Evolutionary conservation across 2,888 invertebrate species (phyloP).

Genomic region (Aproaerema taeniolella): DNA sequence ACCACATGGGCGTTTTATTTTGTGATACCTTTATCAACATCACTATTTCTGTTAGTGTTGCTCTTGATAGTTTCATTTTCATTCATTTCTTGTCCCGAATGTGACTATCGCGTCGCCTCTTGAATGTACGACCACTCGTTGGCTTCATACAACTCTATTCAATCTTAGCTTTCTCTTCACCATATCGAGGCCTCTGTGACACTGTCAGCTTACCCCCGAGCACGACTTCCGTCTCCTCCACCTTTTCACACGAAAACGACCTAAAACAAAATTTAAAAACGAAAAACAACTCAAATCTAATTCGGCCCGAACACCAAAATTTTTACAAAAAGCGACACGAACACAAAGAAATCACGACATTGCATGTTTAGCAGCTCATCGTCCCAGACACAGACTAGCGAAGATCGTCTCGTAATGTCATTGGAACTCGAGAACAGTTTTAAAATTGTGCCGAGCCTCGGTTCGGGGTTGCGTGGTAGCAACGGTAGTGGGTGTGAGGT

Average conservation of each 20-base stretch:
- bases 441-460: slow-evolving; percentile 44
- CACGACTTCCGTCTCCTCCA: slow-evolving; percentile 47
- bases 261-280: slow-evolving; percentile 32
- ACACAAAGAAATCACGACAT: slow-evolving; percentile 69
- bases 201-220: slow-evolving; percentile 65
- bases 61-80: slow-evolving; percentile 75
- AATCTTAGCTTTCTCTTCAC: slow-evolving; percentile 63
- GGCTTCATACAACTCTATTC: slow-evolving; percentile 56
- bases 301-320: slow-evolving; percentile 57
- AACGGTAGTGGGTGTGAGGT: slow-evolving; percentile 22
- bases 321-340: slow-evolving; percentile 46
- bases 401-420: slow-evolving; percentile 64
- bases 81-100: slow-evolving; percentile 70
- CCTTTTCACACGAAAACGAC: slow-evolving; percentile 47
- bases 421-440: slow-evolving; percentile 55
- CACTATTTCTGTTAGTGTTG: slow-evolving; percentile 74
- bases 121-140: slow-evolving; percentile 48
- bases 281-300: slow-evolving; percentile 35
- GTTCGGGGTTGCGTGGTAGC: slow-evolving; percentile 55
- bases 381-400: slow-evolving; percentile 71
- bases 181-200: slow-evolving; percentile 56
- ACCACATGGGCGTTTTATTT: slow-evolving; percentile 75
- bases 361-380: slow-evolving; percentile 75
- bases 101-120: slow-evolving; percentile 65
- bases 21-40: slow-evolving; percentile 76